Percentiles rank a stretch among this genome's conserved stretches.
These are phyloP conservation scores for Tinamus guttatus DNA, from an alignment of 2,113 vertebrate species.

Conservation along the genomic window DNA sequence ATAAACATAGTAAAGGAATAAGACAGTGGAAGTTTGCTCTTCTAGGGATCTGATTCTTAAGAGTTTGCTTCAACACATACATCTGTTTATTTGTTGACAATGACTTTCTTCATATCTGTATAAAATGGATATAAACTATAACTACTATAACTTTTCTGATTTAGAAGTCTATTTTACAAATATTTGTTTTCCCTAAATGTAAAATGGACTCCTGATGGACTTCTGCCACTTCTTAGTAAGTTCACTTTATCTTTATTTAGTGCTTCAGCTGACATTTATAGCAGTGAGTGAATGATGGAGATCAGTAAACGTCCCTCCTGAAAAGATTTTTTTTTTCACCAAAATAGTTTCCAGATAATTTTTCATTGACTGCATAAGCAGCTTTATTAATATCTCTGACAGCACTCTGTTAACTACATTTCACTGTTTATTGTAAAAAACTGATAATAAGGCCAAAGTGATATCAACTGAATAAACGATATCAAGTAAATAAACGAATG, in stretches of 20 bases:
- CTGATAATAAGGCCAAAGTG: neutral
- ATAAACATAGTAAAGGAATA: neutral
- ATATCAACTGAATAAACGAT: slow-evolving; percentile 1
- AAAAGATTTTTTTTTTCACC: neutral
- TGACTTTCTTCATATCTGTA: neutral
- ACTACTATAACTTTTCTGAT: neutral
- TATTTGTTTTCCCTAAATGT: neutral
- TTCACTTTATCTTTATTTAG: neutral
- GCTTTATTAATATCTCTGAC: neutral
- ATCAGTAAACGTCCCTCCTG: neutral
- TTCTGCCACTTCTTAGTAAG: neutral
- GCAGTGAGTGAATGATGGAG: neutral
- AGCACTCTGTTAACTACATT: neutral
- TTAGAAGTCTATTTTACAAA: neutral
- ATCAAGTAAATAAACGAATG: neutral
- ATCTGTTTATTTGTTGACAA: neutral
- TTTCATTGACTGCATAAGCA: neutral
- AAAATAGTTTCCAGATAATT: neutral
- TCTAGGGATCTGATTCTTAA: neutral
- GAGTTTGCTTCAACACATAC: neutral
- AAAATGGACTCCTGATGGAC: neutral
- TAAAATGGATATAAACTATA: neutral
- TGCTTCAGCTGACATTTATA: neutral
- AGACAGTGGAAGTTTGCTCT: neutral
- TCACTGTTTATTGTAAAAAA: neutral